Percentiles rank a stretch among this genome's conserved stretches.
phyloP scores from a whole-genome alignment of 2,797 vertebrate species.

The Chaunax sp. region DNA sequence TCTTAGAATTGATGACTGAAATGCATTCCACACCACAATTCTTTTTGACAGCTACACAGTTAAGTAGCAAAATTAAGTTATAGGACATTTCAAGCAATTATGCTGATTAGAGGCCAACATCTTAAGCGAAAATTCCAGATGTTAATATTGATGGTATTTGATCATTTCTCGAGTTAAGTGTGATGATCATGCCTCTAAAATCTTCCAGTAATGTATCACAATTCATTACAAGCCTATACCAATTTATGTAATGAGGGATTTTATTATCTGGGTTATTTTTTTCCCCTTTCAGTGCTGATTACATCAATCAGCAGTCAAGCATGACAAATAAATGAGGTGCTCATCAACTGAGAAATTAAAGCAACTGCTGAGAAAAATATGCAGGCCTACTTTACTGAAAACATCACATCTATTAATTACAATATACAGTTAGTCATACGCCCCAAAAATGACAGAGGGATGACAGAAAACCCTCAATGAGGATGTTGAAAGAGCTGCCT shows the following conservation, averaged over 20 bases:
- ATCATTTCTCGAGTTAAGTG: slow-evolving; percentile 29
- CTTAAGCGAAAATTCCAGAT: slow-evolving; percentile 26
- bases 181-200: slow-evolving; percentile 30
- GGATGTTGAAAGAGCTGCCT: too few relatives aligned
- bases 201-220: slow-evolving; percentile 23
- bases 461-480: too few relatives aligned
- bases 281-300: slow-evolving; percentile 35
- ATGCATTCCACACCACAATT: too few relatives aligned
- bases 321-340: slow-evolving; percentile 30
- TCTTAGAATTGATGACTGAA: too few relatives aligned
- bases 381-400: neutral
- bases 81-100: slow-evolving; percentile 15
- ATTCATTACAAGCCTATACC: slow-evolving; percentile 44
- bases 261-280: slow-evolving; percentile 52
- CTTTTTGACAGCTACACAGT: too few relatives aligned
- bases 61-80: neutral
- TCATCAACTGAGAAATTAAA: slow-evolving; percentile 19
- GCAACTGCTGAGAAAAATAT: slow-evolving; percentile 14
- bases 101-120: slow-evolving; percentile 28
- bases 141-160: slow-evolving; percentile 26
- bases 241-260: slow-evolving; percentile 43
- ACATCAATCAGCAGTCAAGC: slow-evolving; percentile 32
- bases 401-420: too few relatives aligned
- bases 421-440: too few relatives aligned
- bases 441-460: too few relatives aligned